A percentile compares a stretch with the other conserved stretches of the same genome.
These are phyloP conservation scores for Eurytoma adleriae DNA, from an alignment of 2,888 invertebrate species.

Conservation along the genomic window DNA sequence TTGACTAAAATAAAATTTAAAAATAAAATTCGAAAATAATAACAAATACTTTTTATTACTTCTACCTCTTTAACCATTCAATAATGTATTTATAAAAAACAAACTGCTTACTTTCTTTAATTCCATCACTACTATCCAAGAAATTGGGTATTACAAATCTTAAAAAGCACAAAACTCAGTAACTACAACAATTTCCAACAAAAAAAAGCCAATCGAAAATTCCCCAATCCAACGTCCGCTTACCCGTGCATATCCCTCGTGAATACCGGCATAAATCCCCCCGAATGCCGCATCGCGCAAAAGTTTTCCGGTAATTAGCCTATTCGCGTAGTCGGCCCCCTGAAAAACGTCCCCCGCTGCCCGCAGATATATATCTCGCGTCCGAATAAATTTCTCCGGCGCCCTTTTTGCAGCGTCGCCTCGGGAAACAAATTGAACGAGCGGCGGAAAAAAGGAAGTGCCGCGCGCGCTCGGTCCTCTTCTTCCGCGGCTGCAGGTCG, in stretches of 20 bases:
- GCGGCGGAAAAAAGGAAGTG: background rate
- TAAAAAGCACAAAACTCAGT: no score
- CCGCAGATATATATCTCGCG: background rate
- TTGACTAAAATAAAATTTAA: no score
- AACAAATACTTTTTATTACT: no score
- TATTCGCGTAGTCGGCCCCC: background rate
- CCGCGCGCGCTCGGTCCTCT: background rate
- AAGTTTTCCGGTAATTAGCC: conserved; percentile 9
- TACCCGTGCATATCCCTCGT: background rate
- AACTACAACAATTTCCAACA: no score
- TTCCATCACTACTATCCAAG: no score
- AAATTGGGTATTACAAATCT: no score
- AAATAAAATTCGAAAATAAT: no score
- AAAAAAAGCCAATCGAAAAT: no score
- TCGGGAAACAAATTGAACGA: conserved; percentile 11
- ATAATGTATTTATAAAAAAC: no score
- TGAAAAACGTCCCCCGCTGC: background rate
- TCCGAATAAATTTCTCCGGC: background rate
- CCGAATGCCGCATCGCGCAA: background rate
- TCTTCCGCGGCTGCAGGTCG: background rate
- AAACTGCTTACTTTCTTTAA: no score
- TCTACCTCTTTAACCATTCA: no score
- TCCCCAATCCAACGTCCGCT: no score
- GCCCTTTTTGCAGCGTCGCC: background rate
- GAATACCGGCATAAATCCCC: background rate